Base-by-base conservation (phyloP, 2,888 invertebrate genomes). In the Pammene fasciana region DNA sequence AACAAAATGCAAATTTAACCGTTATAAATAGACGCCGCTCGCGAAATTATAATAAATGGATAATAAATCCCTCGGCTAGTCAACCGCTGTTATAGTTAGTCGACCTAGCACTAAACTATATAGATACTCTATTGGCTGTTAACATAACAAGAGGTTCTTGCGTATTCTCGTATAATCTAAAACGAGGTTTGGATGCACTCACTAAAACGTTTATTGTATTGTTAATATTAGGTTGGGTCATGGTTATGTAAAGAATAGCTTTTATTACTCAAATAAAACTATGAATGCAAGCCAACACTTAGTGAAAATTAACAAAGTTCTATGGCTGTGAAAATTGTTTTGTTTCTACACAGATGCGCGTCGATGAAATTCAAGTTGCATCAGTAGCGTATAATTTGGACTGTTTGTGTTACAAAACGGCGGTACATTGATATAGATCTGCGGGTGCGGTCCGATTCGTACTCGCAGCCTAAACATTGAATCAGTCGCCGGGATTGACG, bases 201-300 rank as follows among this genome's bases (percentile, higher is more conserved):
- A 65, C 54, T 65, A 65, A 34, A 65, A 57, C 38, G 57, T 46
- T 65, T 65, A 60, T 70, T 54, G 70, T 60, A 55, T 60, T 54
- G 54, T 60, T 70, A 70, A 65, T 59, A 54, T 65, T 70, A 70
- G 59, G 52, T 54, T 68, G 60, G 70, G 70, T 70, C 70, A 70
- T 65, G 65, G 70, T 70, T 70, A 54, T 41, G 41, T 60, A 64
- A 68, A 43, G 50, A 57, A 50, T 43, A 41, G 62, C 64, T 18
- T 34, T 64, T 57, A 59, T 59, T 62, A 16, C 62, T 52, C 50
- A 41, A 62, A 62, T 52, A 52, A 62, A 57, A 65, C 43, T 36
- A 41, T 10, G 45, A 45, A 45, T 43, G 43, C 14, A 64, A 45
- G 50, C 57, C 45, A 68, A 45, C 57, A 64, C 57, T 57, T 65